Evolutionary conservation across 2,797 vertebrate species (phyloP), one percentile per base, ranked within the genome.

Genomic region (Anguilla pacifica): DNA sequence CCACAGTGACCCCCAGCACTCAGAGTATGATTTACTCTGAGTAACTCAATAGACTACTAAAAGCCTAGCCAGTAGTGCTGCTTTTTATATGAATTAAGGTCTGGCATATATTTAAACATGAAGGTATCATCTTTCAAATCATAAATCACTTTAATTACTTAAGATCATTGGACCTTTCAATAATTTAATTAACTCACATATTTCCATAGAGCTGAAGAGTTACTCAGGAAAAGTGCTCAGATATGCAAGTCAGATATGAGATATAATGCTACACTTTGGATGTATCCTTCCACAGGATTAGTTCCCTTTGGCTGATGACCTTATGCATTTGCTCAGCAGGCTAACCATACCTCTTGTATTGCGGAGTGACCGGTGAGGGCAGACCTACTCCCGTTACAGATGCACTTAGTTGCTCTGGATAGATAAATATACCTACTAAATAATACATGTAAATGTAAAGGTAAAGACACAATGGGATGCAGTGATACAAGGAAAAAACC

Each of bases 71-170:
- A 67, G 64, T 10, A 67, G 25, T 67, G 64, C 64, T 64, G 59
- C 59, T 64, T 28, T 67, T 67, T 67, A 28, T 25, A 67, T 67
- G 25, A 67, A 67, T 67, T 67, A 67, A 67, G 64, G 64, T 28
- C 25, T n/a, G 64, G 22, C 6, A 28, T n/a, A 25, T 67, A 67
- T 67, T 61, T 61, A 61, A 61, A 67, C 6, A n/a, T 67, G 64
- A 67, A 67, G 64, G 64, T 67, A 67, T 67, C 25, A 67, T 67
- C n/a, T 67, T 67, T 67, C 25, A 67, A 67, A n/a, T 67, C 64
- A 67, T 67, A 67, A 67, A 67, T n/a, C 25, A n/a, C n/a, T 67
- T 67, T 67, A 67, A 67, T 67, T 67, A 25, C 25, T n/a, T 67
- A 28, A 67, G 64, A 67, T 67, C 64, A 67, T 67, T 67, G 64